Base-by-base conservation (phyloP, 1,140 invertebrate species). In the Lamellibrachia luymesi region DNA sequence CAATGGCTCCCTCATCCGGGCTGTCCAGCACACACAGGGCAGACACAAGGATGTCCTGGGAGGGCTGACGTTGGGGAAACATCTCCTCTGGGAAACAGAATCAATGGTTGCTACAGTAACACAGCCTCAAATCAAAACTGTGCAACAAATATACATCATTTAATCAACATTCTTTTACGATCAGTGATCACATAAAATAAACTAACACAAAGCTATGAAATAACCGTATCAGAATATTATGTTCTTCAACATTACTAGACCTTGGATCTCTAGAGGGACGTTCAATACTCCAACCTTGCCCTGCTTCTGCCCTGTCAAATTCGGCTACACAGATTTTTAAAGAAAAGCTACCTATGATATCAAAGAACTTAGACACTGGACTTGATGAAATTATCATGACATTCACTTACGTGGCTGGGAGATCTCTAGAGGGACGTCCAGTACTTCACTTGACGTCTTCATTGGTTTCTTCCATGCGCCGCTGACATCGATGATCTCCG, bases 41-140 rank as follows among this genome's bases (percentile, higher is more conserved):
- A 52, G 95, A 94, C 4, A 96, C 95, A 90, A 93, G 80, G 1
- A 96, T 93, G 93, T 96, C 96, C 92, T 95, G 95, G 93, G 95
- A 95, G 7, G 96, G 96, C 92, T 95, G 93, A 49, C 94, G 93
- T 91, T 51, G 49, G 2, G 49, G 91, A n/a, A 91, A 91, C 51
- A 51, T 10, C 91, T 91, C 91, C 51, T 50, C 49, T 51, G 91
- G 2, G 25, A 51, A 80, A 80, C 13, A 80, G 13, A 80, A 80
- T 22, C 25, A 4, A 80, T 80, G 2, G 17, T 80, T 80, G 25
- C 64, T 80, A 80, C 13, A 22, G 64, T 1, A 80, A 80, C 64
- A 22, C 13, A 22, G 64, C 17, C 25, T 17, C 64, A 80, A 10
- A 80, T 80, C 13, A 80, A 8, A 80, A 80, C 13, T 10, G 13